phyloP scores from a whole-genome alignment of 2,113 vertebrate species.

The Pavo muticus region DNA sequence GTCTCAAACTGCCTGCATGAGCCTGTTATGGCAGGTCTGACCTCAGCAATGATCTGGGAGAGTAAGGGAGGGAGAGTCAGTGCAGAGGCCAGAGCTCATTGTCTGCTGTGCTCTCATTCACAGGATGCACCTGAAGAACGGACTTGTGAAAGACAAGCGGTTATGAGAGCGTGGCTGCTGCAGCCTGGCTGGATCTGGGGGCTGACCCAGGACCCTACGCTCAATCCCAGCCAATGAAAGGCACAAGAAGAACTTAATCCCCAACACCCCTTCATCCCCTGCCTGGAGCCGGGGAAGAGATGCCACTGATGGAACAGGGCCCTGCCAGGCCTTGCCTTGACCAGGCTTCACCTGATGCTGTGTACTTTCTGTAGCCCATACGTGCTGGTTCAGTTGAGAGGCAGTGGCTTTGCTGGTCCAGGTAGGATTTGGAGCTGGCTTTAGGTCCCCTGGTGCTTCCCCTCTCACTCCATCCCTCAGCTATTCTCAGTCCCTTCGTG shows the following conservation, averaged over 20 bases:
- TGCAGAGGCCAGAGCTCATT: accelerated
- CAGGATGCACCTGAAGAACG: slow-evolving; percentile 85
- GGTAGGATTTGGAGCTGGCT: slow-evolving; percentile 28
- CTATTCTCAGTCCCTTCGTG: neutral
- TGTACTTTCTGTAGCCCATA: neutral
- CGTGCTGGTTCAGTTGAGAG: neutral
- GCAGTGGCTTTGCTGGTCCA: neutral
- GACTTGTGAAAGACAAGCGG: slow-evolving; percentile 87
- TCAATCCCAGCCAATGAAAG: neutral
- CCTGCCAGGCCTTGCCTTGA: neutral
- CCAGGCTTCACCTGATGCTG: neutral
- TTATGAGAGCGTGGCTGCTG: slow-evolving; percentile 58
- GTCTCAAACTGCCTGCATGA: accelerated
- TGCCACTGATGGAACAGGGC: neutral
- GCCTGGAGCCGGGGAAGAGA: neutral
- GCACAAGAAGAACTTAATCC: neutral
- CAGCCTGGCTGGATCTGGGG: neutral
- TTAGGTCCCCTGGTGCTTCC: neutral
- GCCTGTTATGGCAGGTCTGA: neutral
- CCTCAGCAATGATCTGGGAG: accelerated
- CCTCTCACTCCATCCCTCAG: neutral
- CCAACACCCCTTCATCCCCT: neutral
- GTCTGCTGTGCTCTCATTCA: neutral
- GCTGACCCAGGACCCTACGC: neutral
- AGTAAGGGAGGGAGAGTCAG: accelerated